Percentiles rank a stretch among this genome's conserved stretches.
Conservation (phyloP, 2,113 vertebrate species). For the Ceyx cyanopectus region DNA sequence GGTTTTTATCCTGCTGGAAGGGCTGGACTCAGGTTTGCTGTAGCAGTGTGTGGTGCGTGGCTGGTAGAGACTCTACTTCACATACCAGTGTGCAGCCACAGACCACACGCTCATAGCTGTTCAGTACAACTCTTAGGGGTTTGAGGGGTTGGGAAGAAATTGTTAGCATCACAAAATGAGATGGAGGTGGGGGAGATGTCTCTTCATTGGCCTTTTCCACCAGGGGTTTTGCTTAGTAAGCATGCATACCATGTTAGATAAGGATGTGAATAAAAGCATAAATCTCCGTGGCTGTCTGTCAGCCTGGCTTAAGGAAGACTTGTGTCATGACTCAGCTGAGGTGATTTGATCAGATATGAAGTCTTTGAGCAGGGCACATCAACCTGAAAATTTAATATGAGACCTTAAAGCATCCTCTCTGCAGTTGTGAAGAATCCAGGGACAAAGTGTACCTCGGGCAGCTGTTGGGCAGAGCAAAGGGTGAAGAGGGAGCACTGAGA, state of each 20-base stretch:
- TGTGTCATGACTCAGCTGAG: not conserved
- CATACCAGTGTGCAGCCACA: conserved; percentile 8
- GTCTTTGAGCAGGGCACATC: not conserved
- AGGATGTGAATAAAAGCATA: not conserved
- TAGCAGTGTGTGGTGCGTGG: not conserved
- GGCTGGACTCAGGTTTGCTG: not conserved
- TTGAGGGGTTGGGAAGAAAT: not conserved
- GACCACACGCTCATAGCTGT: not conserved
- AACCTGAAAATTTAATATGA: not conserved
- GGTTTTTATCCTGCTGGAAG: not conserved
- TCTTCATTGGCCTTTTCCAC: not conserved
- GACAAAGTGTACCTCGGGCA: not conserved
- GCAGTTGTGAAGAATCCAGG: not conserved
- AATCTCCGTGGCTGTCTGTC: not conserved
- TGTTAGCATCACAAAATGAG: not conserved
- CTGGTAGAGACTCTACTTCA: not conserved
- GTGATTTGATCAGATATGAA: not conserved
- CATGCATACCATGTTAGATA: not conserved
- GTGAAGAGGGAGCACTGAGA: not conserved
- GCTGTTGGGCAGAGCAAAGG: not conserved
- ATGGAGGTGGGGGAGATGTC: not conserved
- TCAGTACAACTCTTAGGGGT: not conserved
- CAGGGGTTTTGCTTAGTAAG: conserved; percentile 7
- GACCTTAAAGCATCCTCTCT: not conserved
- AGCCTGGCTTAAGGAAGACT: not conserved